Conservation (phyloP, 2,113 vertebrate species). For the Ciconia maguari region DNA sequence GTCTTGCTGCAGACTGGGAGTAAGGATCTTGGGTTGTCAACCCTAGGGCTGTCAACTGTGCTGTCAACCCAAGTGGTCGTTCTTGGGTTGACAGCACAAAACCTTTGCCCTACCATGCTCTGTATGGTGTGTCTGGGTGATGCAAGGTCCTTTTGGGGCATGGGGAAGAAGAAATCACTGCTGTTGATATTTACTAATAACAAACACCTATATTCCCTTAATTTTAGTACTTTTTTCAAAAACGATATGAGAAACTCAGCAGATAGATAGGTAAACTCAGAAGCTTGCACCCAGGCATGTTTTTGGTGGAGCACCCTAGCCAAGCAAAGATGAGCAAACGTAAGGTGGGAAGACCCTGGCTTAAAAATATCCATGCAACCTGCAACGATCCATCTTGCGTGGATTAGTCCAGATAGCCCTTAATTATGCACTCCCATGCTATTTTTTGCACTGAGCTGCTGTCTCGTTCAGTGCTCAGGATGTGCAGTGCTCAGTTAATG, state of each 20-base stretch:
- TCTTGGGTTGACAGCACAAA: neutral
- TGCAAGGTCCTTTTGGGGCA: neutral
- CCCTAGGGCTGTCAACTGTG: too few relatives aligned
- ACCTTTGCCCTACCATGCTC: neutral
- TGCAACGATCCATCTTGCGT: neutral
- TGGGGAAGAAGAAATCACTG: neutral
- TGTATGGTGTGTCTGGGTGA: neutral
- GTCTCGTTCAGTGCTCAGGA: slow-evolving; percentile 1
- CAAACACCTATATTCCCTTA: neutral
- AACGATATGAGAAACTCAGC: neutral
- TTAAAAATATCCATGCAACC: neutral
- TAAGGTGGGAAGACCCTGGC: neutral
- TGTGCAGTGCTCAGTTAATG: slow-evolving; percentile 36
- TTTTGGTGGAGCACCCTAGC: neutral
- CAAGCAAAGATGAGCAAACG: neutral
- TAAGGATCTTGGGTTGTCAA: neutral
- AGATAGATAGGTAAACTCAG: neutral
- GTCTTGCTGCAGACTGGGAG: neutral
- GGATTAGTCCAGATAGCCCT: neutral
- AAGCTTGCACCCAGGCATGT: rapidly evolving
- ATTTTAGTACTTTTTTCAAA: neutral
- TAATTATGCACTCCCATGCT: neutral
- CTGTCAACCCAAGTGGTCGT: too few relatives aligned
- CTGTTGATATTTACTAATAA: neutral
- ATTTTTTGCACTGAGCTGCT: neutral